Conservation (phyloP, 1,140 invertebrate species). For the Bombus balteatus region DNA sequence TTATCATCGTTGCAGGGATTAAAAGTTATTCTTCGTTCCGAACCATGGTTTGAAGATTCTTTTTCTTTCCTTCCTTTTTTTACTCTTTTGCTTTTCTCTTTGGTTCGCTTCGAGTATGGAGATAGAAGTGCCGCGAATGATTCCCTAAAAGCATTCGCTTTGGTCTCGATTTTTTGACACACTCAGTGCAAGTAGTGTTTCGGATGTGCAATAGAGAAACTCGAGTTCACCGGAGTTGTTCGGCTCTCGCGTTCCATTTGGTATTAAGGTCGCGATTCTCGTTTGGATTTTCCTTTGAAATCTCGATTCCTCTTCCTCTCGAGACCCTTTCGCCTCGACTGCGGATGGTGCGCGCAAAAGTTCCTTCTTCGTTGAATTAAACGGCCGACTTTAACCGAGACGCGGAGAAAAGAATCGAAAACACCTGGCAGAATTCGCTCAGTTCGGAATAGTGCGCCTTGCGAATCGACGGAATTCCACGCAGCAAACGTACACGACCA, state of each 20-base stretch:
- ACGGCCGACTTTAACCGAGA: neutral
- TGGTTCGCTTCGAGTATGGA: too few relatives aligned
- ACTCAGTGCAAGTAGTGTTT: neutral
- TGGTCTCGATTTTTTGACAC: neutral
- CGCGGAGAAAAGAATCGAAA: neutral
- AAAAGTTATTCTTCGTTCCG: neutral
- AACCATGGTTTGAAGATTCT: too few relatives aligned
- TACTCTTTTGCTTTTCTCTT: neutral
- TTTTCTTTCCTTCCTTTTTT: too few relatives aligned
- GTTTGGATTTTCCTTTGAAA: neutral
- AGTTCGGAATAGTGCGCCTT: too few relatives aligned
- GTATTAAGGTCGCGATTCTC: neutral
- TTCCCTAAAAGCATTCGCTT: neutral
- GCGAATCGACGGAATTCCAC: neutral
- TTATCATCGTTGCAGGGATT: conserved; percentile 3
- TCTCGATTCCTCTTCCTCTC: neutral
- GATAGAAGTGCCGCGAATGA: neutral
- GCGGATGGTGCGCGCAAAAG: neutral
- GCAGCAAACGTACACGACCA: accelerated
- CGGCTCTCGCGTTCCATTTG: neutral
- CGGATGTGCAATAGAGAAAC: neutral
- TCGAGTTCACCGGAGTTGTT: neutral
- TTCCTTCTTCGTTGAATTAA: neutral
- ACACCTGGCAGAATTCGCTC: accelerated
- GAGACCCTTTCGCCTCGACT: neutral